These are phyloP conservation scores for Formica aserva DNA, from an alignment of 2,888 invertebrate species.

Conservation along the genomic window DNA sequence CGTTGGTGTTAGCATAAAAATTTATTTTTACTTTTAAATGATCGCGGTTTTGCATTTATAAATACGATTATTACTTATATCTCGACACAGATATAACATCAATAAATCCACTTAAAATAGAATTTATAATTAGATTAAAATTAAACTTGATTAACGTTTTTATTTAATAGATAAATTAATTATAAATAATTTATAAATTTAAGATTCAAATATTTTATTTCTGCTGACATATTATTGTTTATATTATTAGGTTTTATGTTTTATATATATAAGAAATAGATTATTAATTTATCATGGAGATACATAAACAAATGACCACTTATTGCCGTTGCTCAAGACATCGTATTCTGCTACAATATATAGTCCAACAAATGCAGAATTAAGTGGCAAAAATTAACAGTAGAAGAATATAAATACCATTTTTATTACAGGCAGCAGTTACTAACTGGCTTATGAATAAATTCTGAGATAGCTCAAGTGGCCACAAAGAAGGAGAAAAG, in stretches of 20 bases:
- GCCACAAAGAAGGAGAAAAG: neutral
- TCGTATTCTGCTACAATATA: constrained; percentile 64
- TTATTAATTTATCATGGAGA: constrained; percentile 2
- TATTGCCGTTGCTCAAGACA: constrained; percentile 58
- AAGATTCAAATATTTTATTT: neutral
- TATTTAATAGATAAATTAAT: neutral
- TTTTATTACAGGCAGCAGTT: neutral
- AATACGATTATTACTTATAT: too few relatives aligned
- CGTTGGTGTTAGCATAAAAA: too few relatives aligned
- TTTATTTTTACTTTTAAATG: too few relatives aligned
- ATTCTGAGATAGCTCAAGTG: neutral
- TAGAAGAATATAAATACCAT: neutral
- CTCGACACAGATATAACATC: too few relatives aligned
- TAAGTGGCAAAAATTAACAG: constrained; percentile 2
- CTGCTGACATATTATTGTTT: neutral
- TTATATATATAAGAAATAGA: neutral
- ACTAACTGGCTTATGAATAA: neutral
- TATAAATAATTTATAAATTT: constrained; percentile 6
- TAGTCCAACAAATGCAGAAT: constrained; percentile 43
- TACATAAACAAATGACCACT: neutral
- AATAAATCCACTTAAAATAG: neutral
- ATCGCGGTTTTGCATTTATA: too few relatives aligned
- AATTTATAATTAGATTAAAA: neutral
- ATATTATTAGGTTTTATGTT: neutral
- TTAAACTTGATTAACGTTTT: neutral